Conservation (phyloP, 1,140 invertebrate genomes). For the Thaumetopoea pityocampa region DNA sequence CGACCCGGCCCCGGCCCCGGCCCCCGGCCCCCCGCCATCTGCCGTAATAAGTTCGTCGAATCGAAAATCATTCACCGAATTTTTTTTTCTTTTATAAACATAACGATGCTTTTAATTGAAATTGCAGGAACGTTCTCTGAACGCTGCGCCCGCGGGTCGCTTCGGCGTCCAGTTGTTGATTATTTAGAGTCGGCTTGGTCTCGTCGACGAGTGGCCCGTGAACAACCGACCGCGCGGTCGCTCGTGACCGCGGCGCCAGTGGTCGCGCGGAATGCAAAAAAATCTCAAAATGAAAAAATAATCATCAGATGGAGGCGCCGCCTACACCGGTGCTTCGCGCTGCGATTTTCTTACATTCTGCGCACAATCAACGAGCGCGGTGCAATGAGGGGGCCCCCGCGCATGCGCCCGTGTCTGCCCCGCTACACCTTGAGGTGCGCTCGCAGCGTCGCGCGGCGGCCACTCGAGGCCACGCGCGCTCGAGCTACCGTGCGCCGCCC, state of each 20-base stretch:
- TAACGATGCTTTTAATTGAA: constrained; percentile 9
- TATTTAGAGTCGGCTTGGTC: constrained; percentile 16
- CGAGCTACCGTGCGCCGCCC: too few relatives aligned
- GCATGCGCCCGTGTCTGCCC: too few relatives aligned
- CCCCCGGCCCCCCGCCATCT: constrained; percentile 62
- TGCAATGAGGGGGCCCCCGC: too few relatives aligned
- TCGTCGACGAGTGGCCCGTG: constrained; percentile 29
- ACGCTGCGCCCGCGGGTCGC: not conserved
- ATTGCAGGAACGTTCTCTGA: constrained; percentile 8
- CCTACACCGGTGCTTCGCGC: too few relatives aligned
- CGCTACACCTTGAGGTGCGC: too few relatives aligned
- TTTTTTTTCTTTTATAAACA: constrained; percentile 1
- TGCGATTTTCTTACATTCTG: too few relatives aligned
- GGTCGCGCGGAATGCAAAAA: constrained; percentile 49
- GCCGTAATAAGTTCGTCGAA: constrained; percentile 68
- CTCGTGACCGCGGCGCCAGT: constrained; percentile 24
- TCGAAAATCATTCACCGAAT: constrained; percentile 48
- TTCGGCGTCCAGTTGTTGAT: constrained; percentile 7
- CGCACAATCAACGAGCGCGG: too few relatives aligned
- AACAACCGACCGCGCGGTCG: constrained; percentile 35
- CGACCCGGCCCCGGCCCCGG: constrained; percentile 58
- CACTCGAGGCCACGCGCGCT: too few relatives aligned
- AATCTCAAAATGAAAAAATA: too few relatives aligned
- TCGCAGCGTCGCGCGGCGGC: too few relatives aligned
- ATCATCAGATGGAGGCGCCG: too few relatives aligned